Evolutionary conservation across 1,140 invertebrate species (phyloP), one percentile per base, ranked within the genome.

Genomic region (Drosophila littoralis): DNA sequence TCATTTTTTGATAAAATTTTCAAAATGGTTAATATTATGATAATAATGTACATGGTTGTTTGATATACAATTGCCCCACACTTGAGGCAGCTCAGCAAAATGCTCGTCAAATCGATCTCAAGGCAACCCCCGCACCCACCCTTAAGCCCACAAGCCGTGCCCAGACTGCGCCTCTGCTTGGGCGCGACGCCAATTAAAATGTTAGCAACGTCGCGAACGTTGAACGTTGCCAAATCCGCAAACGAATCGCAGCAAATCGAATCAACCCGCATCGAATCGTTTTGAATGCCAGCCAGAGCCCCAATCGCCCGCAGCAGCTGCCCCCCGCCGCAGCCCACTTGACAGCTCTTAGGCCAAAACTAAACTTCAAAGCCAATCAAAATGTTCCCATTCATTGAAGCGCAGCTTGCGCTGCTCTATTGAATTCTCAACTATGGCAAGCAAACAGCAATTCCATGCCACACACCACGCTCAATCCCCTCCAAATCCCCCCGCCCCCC

Each of bases 301-400:
- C 43, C 1, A 9, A 10, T 13, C 7, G 2, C 40, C 36, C 57
- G 13, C 22, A n/a, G n/a, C 48, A 10, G 4, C 22, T 7, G 6
- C 0, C 28, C 22, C 32, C 28, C 12, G 10, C n/a, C 9, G 2
- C 40, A 17, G 12, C 13, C 33, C 13, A 35, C 15, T 36, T 15
- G 33, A 8, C 13, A 51, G 54, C 63, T 35, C 32, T 38, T 45
- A 36, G 64, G 35, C 50, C 63, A 61, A 69, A 75, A 69, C 50
- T 57, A 60, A 65, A 75, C 73, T 75, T 75, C 73, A 75, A 75
- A 75, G 68, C 67, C 67, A 75, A 71, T 71, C 73, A 75, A 75
- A 75, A 75, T 60, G 68, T 71, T 75, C 73, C 42, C 73, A 75
- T 71, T 71, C 73, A 75, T 71, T 75, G 73, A 75, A 75, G 73